phyloP scores from a whole-genome alignment of 2,113 vertebrate genomes.

The Dolichotis patagonum region DNA sequence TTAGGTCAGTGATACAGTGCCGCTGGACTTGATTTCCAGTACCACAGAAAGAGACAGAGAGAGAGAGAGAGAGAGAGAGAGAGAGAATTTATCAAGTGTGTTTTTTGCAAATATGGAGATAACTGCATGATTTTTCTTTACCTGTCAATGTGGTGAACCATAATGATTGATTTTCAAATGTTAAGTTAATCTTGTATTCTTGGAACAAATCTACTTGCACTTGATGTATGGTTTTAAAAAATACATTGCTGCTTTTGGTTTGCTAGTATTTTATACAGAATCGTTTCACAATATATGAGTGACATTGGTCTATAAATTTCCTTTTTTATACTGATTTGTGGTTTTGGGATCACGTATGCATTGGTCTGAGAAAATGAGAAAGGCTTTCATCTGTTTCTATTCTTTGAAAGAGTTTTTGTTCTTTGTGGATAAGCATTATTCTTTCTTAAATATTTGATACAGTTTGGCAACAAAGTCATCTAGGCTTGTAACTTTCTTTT shows the following conservation, averaged over 20 bases:
- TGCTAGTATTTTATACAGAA: slow-evolving; percentile 38
- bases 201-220: background rate
- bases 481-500: background rate
- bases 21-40: background rate
- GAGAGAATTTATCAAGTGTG: background rate
- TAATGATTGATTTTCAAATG: background rate
- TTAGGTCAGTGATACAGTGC: background rate
- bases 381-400: background rate
- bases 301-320: background rate
- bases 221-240: background rate
- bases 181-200: slow-evolving; percentile 16
- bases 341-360: background rate
- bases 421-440: background rate
- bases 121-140: background rate
- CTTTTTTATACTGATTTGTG: background rate
- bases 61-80: no score
- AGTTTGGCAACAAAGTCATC: background rate
- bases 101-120: background rate
- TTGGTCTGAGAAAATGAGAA: background rate
- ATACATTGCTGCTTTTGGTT: background rate
- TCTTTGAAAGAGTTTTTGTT: background rate
- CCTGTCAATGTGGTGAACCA: background rate
- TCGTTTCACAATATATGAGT: background rate
- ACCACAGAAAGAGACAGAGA: background rate
- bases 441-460: background rate